Conservation (phyloP, 2,888 invertebrate genomes). For the Philereme vetulata region DNA sequence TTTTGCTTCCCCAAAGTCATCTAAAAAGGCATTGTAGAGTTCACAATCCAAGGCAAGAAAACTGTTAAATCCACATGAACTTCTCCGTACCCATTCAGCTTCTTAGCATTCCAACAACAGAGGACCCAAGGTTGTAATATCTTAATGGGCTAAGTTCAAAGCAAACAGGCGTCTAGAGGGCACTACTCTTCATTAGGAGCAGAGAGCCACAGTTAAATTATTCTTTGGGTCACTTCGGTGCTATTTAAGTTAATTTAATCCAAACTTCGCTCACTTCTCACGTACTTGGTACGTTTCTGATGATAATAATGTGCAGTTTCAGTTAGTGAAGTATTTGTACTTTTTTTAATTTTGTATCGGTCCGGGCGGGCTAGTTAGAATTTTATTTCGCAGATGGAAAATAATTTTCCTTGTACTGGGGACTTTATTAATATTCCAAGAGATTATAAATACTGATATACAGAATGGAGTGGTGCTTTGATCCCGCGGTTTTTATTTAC, state of each 20-base stretch:
- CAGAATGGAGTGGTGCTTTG: neutral
- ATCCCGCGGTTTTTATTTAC: neutral
- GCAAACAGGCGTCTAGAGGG: constrained; percentile 73
- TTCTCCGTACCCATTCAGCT: constrained; percentile 23
- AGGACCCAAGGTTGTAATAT: constrained; percentile 72
- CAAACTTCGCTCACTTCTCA: constrained; percentile 68
- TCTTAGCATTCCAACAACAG: constrained; percentile 45
- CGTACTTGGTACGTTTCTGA: constrained; percentile 56
- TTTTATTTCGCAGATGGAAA: constrained; percentile 16
- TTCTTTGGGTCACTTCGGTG: constrained; percentile 80
- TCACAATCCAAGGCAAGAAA: neutral
- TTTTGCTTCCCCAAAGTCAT: no score
- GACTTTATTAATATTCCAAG: neutral
- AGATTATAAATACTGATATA: neutral
- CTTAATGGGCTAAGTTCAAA: constrained; percentile 78
- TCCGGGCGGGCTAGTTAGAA: constrained; percentile 35
- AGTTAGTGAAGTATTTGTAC: constrained; percentile 33
- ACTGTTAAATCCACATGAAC: constrained; percentile 12
- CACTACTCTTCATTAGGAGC: constrained; percentile 77
- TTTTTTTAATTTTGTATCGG: constrained; percentile 37
- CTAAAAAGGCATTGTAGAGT: neutral
- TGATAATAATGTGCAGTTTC: constrained; percentile 50
- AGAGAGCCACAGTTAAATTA: constrained; percentile 74
- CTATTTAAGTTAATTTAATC: constrained; percentile 80
- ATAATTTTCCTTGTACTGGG: neutral